These are phyloP conservation scores for Rousettus madagascariensis DNA, from an alignment of 2,797 vertebrate species.

Conservation along the genomic window DNA sequence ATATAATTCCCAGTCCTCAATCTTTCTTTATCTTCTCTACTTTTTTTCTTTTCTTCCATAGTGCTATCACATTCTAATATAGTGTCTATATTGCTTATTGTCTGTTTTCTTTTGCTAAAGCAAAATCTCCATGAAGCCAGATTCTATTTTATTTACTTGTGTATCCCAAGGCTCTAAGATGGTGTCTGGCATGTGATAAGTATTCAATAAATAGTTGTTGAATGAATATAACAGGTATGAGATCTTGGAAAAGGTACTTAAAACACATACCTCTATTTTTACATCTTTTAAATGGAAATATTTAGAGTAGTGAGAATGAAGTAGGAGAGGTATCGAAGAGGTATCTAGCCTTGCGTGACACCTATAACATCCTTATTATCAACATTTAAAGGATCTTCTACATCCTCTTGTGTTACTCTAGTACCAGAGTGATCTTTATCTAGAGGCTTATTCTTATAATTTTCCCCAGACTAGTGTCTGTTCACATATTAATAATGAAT, in stretches of 20 bases:
- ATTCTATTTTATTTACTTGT: background rate
- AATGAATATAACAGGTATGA: background rate
- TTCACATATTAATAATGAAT: background rate
- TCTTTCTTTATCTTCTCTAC: background rate
- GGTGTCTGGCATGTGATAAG: background rate
- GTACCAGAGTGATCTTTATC: background rate
- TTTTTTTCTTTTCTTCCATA: background rate
- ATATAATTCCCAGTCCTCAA: too few relatives aligned
- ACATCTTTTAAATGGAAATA: background rate
- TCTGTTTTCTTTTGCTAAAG: background rate
- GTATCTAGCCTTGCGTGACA: background rate
- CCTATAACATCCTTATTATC: background rate
- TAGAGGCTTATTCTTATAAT: background rate
- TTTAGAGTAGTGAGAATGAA: background rate
- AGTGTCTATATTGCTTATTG: background rate
- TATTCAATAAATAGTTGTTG: background rate
- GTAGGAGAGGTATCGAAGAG: background rate
- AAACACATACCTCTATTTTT: background rate
- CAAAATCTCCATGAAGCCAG: background rate
- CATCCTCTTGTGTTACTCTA: background rate
- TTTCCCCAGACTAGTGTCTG: background rate
- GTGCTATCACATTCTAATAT: background rate
- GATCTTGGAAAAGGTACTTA: background rate
- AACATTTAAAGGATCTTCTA: background rate
- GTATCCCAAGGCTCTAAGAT: background rate